Base-by-base conservation (phyloP, 1,140 invertebrate species). In the Cyclina sinensis region DNA sequence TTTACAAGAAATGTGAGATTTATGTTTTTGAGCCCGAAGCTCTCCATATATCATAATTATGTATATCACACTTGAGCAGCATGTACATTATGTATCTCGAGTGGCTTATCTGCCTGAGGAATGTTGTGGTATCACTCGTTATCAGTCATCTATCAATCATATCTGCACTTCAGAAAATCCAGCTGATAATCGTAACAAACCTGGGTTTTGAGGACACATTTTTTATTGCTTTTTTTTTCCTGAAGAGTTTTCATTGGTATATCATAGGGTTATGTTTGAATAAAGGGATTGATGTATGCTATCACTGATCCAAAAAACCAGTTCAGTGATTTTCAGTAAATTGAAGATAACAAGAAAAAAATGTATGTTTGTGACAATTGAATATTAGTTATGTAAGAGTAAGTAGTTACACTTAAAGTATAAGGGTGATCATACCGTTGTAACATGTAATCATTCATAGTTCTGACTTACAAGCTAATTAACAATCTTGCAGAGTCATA, bases 131-230 rank as follows among this genome's bases (percentile, higher is more conserved):
- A 70, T 70, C 65, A 27, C 65, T 37, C 14, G 18, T 32, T 70
- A 39, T 37, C 35, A 39, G 11, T 35, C 65, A 70, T 27, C 27
- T 39, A 35, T 70, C 65, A 70, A 70, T 70, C 65, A 70, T 70
- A 70, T 70, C 65, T 9, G 32, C 65, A 35, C 65, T 70, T 70
- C 65, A 37, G 65, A 37, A 70, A 35, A 70, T 16, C 65, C 24
- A 37, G 32, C 65, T 70, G 35, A 70, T 70, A 70, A 35, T 4
- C 11, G 24, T 7, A n/a, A 3, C 30, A 30, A 4, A 9, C 32
- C 65, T 70, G 4, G 9, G 27, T 37, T 21, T 70, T 70, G 16
- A 70, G 65, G 65, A 70, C 65, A 70, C 16, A 46, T 46, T 9
- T 16, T 21, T 3, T 57, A 21, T 14, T 57, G n/a, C 57, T n/a